Percentiles rank a stretch among this genome's conserved stretches.
Conservation (phyloP, 2,797 vertebrate species). For the Columba guinea region DNA sequence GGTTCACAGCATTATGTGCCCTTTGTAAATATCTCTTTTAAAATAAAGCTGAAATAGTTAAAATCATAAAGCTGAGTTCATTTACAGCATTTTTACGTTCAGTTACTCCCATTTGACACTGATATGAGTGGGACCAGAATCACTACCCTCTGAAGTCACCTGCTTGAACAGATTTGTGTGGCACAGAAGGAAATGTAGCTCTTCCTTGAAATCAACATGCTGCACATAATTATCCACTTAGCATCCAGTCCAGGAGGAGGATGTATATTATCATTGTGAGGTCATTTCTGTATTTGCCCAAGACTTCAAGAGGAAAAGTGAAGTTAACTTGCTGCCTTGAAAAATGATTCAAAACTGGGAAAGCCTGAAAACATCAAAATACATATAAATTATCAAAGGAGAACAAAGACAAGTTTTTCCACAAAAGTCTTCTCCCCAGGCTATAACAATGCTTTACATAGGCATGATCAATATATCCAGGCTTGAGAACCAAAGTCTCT, state of each 20-base stretch:
- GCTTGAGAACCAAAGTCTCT: conserved; percentile 80
- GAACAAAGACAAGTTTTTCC: conserved; percentile 80
- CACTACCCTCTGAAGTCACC: not conserved
- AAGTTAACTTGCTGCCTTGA: conserved; percentile 74
- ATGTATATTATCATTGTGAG: conserved; percentile 21
- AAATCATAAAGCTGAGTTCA: not conserved
- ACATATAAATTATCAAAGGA: conserved; percentile 80
- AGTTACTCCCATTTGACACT: not conserved
- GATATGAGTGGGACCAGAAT: not conserved
- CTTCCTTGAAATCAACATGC: conserved; percentile 39
- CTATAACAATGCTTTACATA: conserved; percentile 77
- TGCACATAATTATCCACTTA: conserved; percentile 32
- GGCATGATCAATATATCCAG: conserved; percentile 78
- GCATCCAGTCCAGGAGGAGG: conserved; percentile 23
- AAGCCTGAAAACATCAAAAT: conserved; percentile 76
- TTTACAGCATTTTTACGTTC: not conserved
- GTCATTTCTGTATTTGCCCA: conserved; percentile 41
- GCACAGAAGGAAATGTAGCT: not conserved
- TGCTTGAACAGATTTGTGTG: not conserved
- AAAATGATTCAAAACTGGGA: conserved; percentile 73
- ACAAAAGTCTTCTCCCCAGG: conserved; percentile 79
- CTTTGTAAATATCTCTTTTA: not conserved
- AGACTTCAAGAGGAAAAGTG: conserved; percentile 54
- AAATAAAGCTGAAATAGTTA: not conserved
- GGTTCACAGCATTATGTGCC: not conserved